Evolutionary conservation across 1,140 invertebrate genomes (phyloP).

Genomic region (Lanistes nyassanus): DNA sequence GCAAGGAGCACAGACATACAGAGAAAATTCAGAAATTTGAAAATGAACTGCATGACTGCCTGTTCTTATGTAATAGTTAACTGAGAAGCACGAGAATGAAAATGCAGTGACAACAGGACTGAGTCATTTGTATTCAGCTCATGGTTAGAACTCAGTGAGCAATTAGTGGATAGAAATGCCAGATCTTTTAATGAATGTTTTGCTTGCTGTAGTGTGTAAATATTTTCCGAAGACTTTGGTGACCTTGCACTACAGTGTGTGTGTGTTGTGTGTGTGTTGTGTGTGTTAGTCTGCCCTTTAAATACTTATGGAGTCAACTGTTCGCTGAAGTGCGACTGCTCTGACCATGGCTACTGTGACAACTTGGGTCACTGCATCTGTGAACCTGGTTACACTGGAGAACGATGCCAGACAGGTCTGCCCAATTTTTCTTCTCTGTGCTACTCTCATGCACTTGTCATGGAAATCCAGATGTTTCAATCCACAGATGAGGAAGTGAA

Average conservation of each 20-base stretch:
- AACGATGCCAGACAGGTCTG: slow-evolving; percentile 61
- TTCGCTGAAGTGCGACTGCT: slow-evolving; percentile 67
- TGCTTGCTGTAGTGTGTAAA: too few relatives aligned
- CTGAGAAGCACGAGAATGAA: too few relatives aligned
- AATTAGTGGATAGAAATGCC: too few relatives aligned
- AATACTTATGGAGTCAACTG: slow-evolving; percentile 64
- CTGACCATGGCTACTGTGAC: slow-evolving; percentile 65
- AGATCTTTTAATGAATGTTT: too few relatives aligned
- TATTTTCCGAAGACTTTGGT: neutral
- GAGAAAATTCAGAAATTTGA: too few relatives aligned
- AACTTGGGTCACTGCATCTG: slow-evolving; percentile 83
- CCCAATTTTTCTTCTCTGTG: neutral
- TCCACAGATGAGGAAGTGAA: too few relatives aligned
- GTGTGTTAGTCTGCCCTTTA: slow-evolving; percentile 70
- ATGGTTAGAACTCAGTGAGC: too few relatives aligned
- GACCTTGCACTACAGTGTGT: neutral
- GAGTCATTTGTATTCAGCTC: too few relatives aligned
- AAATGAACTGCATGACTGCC: too few relatives aligned
- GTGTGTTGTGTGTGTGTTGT: slow-evolving; percentile 4
- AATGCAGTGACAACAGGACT: too few relatives aligned
- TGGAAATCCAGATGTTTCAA: neutral
- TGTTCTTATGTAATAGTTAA: too few relatives aligned
- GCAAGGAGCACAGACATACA: too few relatives aligned
- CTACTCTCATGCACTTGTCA: neutral
- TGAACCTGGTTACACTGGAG: slow-evolving; percentile 83